phyloP scores from a whole-genome alignment of 2,888 invertebrate genomes.

The Alloscopus bannaensis region DNA sequence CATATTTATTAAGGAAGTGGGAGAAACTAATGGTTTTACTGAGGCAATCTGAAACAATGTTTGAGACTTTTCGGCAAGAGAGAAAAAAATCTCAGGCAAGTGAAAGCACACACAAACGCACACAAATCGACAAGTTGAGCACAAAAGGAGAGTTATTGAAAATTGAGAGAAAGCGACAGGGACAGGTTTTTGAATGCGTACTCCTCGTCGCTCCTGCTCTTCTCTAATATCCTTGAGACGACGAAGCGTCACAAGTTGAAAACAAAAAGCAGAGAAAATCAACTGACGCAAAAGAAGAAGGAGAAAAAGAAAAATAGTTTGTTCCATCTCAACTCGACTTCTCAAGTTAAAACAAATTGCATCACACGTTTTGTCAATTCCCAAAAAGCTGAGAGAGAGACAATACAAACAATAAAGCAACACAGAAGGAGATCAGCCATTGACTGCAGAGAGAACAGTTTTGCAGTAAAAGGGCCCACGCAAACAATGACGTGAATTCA shows the following conservation, averaged over 20 bases:
- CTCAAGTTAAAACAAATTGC: slow-evolving; percentile 27
- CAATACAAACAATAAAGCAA: not conserved
- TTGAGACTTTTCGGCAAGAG: no score
- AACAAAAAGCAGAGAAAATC: not conserved
- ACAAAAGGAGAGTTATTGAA: not conserved
- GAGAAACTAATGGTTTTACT: slow-evolving; percentile 10
- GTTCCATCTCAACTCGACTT: not conserved
- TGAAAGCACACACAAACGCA: no score
- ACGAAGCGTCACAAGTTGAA: not conserved
- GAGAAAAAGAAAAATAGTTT: slow-evolving; percentile 8
- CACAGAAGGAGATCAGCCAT: not conserved
- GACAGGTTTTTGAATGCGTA: slow-evolving; percentile 3
- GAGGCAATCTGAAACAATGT: not conserved
- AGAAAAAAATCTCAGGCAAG: no score
- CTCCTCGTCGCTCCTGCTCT: no score
- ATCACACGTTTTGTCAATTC: slow-evolving; percentile 30
- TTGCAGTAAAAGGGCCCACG: no score
- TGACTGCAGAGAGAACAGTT: not conserved
- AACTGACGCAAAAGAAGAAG: slow-evolving; percentile 1
- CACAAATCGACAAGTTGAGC: no score
- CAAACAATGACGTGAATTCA: not conserved
- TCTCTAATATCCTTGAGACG: no score
- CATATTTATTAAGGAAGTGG: not conserved
- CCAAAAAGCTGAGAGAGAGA: no score
- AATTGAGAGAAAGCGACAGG: not conserved